Conservation (phyloP, 1,140 invertebrate species). For the Sipha flava region DNA sequence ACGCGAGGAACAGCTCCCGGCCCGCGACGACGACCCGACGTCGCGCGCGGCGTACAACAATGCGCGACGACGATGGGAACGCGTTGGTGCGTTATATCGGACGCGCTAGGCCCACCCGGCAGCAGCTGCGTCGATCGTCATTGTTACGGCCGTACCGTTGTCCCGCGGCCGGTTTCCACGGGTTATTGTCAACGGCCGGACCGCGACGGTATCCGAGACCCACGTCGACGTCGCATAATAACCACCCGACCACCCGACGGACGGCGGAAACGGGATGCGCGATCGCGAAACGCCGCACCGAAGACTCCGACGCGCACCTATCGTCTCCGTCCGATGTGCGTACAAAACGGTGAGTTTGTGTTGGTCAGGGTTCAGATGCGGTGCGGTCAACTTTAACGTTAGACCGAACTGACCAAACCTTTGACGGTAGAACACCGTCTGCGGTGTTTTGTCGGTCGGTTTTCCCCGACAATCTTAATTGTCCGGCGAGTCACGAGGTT, state of each 20-base stretch:
- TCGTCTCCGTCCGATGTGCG: too few species aligned
- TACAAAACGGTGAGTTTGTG: too few species aligned
- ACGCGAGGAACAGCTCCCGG: neutral
- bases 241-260: too few species aligned
- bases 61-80: neutral
- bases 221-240: neutral
- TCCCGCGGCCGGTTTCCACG: neutral
- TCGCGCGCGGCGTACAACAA: neutral
- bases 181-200: neutral
- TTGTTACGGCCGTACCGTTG: neutral
- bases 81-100: neutral
- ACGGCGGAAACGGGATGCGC: neutral
- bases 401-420: too few species aligned
- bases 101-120: conserved; percentile 1
- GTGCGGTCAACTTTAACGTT: too few species aligned
- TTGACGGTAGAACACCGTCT: too few species aligned
- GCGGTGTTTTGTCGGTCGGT: too few species aligned
- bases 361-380: too few species aligned
- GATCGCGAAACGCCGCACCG: too few species aligned
- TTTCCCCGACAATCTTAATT: too few species aligned
- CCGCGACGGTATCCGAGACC: neutral
- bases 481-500: too few species aligned
- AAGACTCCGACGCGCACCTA: too few species aligned
- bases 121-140: neutral
- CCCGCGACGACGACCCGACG: neutral